Percentiles rank a stretch among this genome's conserved stretches.
phyloP scores from a whole-genome alignment of 2,797 vertebrate species.

The Centropyge bicolor region DNA sequence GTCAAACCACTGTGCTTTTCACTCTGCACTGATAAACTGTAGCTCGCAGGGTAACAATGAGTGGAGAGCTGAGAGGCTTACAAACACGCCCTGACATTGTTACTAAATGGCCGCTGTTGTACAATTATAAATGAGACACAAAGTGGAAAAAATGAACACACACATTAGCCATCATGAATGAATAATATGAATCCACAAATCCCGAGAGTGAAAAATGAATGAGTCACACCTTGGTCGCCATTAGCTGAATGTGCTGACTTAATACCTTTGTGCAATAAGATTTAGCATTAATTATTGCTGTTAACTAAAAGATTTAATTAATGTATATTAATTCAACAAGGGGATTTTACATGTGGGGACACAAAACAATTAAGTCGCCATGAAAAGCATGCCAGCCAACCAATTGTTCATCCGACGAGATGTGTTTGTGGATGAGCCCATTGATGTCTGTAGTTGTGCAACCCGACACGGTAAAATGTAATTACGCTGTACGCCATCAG shows the following conservation, averaged over 20 bases:
- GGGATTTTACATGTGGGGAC: slow-evolving; percentile 43
- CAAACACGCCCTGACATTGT: slow-evolving; percentile 12
- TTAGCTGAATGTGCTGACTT: slow-evolving; percentile 17
- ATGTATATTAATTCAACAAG: slow-evolving; percentile 28
- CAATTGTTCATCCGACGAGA: slow-evolving; percentile 26
- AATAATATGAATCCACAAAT: slow-evolving; percentile 38
- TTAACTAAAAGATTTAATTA: slow-evolving; percentile 45
- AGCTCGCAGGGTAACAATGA: not conserved
- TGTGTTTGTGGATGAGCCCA: slow-evolving; percentile 38
- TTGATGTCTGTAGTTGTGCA: slow-evolving; percentile 30
- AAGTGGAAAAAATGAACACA: not conserved
- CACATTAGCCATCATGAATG: slow-evolving; percentile 22
- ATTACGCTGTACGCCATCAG: slow-evolving; percentile 27
- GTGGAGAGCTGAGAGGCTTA: not conserved
- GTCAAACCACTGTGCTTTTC: not conserved
- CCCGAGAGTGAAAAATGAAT: not conserved
- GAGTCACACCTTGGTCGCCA: slow-evolving; percentile 29
- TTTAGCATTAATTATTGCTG: slow-evolving; percentile 46
- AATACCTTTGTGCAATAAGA: slow-evolving; percentile 35
- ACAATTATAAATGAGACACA: too few species aligned
- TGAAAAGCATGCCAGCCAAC: slow-evolving; percentile 40
- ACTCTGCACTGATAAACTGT: not conserved
- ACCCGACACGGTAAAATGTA: slow-evolving; percentile 29
- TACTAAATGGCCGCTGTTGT: not conserved
- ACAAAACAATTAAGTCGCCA: slow-evolving; percentile 49